phyloP scores from a whole-genome alignment of 1,140 invertebrate species.

The Heterodera carotae region DNA sequence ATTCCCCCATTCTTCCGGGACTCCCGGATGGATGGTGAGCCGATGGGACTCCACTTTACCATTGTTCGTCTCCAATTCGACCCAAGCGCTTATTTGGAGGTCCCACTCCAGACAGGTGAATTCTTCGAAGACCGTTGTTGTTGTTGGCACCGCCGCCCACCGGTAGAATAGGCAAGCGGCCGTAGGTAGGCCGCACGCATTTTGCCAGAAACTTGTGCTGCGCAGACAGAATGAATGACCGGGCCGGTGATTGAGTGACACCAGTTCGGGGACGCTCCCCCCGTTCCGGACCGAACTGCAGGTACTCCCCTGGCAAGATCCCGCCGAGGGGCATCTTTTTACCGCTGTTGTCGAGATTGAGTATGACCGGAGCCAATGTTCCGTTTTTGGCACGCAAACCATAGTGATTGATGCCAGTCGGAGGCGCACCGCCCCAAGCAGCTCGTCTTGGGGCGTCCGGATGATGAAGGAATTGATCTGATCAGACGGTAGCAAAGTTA shows the following conservation, averaged over 20 bases:
- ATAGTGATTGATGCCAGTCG: not conserved
- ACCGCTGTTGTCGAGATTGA: not conserved
- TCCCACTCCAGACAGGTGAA: not conserved
- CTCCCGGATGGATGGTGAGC: too few relatives aligned
- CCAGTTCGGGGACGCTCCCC: not conserved
- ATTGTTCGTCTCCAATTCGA: too few relatives aligned
- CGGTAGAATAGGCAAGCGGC: conserved; percentile 11
- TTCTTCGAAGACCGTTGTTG: not conserved
- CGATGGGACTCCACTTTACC: too few relatives aligned
- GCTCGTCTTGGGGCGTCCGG: too few relatives aligned
- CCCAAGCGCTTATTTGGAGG: not conserved
- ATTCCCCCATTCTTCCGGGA: not conserved
- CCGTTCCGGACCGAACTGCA: not conserved
- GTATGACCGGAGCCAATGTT: not conserved
- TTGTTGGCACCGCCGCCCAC: not conserved
- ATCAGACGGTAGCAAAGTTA: not conserved
- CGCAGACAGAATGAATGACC: not conserved
- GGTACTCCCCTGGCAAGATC: not conserved
- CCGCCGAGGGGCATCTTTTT: conserved; percentile 6
- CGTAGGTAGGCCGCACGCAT: not conserved
- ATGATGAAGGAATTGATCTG: not conserved
- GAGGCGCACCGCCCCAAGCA: not conserved
- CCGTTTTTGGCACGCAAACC: not conserved
- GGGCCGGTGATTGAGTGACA: not conserved
- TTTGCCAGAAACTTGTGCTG: not conserved